Evolutionary conservation across 2,113 vertebrate species (phyloP).

Genomic region (Microtus richardsoni): DNA sequence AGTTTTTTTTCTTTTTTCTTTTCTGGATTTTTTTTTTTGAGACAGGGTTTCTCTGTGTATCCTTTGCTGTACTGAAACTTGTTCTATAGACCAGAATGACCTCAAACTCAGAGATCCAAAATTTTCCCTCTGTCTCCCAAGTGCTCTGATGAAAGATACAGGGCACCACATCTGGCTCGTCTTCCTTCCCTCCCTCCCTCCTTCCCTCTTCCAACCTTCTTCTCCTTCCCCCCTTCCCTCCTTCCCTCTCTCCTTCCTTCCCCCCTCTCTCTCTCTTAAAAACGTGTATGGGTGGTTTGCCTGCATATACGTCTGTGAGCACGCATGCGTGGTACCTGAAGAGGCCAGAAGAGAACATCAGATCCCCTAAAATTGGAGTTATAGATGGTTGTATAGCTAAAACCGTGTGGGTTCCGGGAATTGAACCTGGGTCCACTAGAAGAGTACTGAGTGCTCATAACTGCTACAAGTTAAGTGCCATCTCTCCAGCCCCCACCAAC

Average conservation of each 20-base stretch:
- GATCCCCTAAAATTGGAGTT: not conserved
- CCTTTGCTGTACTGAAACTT: not conserved
- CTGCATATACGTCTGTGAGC: not conserved
- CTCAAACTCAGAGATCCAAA: not conserved
- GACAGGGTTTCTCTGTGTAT: not conserved
- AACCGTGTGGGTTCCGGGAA: not conserved
- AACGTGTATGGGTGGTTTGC: not conserved
- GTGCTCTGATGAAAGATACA: not conserved
- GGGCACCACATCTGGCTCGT: not conserved
- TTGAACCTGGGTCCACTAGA: not conserved
- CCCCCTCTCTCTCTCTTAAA: not conserved
- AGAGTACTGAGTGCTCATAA: not conserved
- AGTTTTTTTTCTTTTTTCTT: not conserved
- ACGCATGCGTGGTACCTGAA: not conserved
- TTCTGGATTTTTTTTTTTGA: not conserved
- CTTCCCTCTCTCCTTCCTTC: fast-evolving
- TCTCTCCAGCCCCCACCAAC: not conserved
- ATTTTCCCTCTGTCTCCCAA: not conserved
- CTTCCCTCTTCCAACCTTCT: too few relatives aligned
- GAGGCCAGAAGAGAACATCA: not conserved
- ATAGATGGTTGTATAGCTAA: not conserved
- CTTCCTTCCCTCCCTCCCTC: too few relatives aligned
- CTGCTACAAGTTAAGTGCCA: not conserved
- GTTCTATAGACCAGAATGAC: not conserved
- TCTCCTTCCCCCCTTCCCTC: not conserved